Conservation (phyloP, 2,888 invertebrate species). For the Lycophotia porphyrea region DNA sequence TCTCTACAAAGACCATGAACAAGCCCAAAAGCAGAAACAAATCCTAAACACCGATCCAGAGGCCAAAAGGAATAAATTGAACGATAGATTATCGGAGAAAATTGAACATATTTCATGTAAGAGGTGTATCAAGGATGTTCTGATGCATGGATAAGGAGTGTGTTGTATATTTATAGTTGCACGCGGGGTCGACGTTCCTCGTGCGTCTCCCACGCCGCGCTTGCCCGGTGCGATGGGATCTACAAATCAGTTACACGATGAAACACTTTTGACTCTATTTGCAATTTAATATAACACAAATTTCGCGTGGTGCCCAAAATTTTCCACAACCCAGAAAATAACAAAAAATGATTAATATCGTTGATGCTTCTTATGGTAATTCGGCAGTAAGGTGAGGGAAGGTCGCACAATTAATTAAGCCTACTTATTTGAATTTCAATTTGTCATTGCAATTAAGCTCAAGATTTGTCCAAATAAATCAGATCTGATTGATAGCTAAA, state of each 20-base stretch:
- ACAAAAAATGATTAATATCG: background rate
- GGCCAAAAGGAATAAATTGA: background rate
- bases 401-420: slow-evolving; percentile 42
- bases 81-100: slow-evolving; percentile 27
- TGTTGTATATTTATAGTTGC: slow-evolving; percentile 87
- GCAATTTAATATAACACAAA: slow-evolving; percentile 44
- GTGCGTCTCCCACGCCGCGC: slow-evolving; percentile 85
- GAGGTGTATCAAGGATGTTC: slow-evolving; percentile 74
- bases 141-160: slow-evolving; percentile 81
- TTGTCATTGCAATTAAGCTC: slow-evolving; percentile 57
- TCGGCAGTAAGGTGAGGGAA: slow-evolving; percentile 17
- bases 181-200: slow-evolving; percentile 88
- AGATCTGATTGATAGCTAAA: slow-evolving; percentile 63
- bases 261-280: slow-evolving; percentile 65
- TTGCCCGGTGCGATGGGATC: slow-evolving; percentile 76
- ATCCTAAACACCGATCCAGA: background rate
- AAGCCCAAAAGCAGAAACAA: background rate
- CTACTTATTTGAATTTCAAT: slow-evolving; percentile 48
- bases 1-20: background rate
- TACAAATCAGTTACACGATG: slow-evolving; percentile 74
- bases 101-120: slow-evolving; percentile 55
- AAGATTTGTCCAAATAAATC: slow-evolving; percentile 62
- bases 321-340: background rate
- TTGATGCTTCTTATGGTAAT: slow-evolving; percentile 11
- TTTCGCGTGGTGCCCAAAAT: background rate